Base-by-base conservation (phyloP, 1,140 invertebrate genomes). In the Drosophila willistoni region DNA sequence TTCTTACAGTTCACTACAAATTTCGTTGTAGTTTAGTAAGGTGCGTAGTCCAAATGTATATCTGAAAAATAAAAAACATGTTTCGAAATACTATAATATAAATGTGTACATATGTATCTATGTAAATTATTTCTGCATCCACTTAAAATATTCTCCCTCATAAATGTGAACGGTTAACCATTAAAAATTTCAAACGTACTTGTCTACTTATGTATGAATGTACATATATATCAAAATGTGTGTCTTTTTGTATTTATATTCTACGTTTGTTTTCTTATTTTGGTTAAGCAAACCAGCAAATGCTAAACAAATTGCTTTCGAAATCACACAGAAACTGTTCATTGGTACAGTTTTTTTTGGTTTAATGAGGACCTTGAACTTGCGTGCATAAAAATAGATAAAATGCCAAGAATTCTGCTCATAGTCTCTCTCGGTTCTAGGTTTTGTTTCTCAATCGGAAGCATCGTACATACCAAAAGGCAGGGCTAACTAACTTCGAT, bases 331-430 rank as follows among this genome's bases (percentile, higher is more conserved):
- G 54, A 87, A 87, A 87, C 83, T 87, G 83, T 77, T 71, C 42
- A 60, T 80, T 77, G 64, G 42, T 68, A 78, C 61, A 85, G 72
- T n/a, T 17, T 42, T 42, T 54, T 67, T 74, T 61, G 42, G 65
- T 71, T 64, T 80, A 51, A 47, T 10, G 59, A 74, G 65, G 47
- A 69, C 77, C 90, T 86, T 91, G 84, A 83, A 91, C 84, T 91
- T 83, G 89, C 81, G 81, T 80, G 77, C 84, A 66, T 71, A 44
- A 75, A 78, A 74, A 77, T 68, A 67, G 77, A n/a, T 14, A 6
- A 4, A 42, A 42, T 13, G 41, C 2, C 12, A 13, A 42, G 13
- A n/a, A 42, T 42, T n/a, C 13, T n/a, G 5, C 41, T 42, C 2
- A 7, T 29, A 29, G 29, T 29, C 6, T 29, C 29, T 6, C 29